Conservation (phyloP, 2,113 vertebrate genomes). For the Anas platyrhynchos region DNA sequence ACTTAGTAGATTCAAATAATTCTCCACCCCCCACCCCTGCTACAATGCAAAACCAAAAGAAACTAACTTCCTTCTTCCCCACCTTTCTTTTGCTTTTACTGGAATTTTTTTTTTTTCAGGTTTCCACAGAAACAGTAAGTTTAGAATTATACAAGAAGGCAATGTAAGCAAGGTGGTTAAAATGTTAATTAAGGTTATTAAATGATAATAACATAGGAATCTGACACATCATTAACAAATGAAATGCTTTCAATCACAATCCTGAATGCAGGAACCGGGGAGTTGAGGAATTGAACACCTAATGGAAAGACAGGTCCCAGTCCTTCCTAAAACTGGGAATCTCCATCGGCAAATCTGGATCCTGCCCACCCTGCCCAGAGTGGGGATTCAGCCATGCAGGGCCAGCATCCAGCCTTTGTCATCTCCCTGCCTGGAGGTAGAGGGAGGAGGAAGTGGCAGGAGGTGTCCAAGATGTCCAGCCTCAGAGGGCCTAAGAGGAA, state of each 20-base stretch:
- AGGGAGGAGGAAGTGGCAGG: neutral
- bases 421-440: fast-evolving
- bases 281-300: neutral
- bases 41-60: neutral
- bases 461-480: neutral
- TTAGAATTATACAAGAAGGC: neutral
- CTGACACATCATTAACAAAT: neutral
- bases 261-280: neutral
- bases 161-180: neutral
- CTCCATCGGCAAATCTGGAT: neutral
- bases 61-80: neutral
- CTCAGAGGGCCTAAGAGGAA: neutral
- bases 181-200: neutral
- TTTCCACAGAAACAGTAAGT: neutral
- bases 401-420: fast-evolving
- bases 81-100: neutral
- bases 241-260: neutral
- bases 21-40: neutral
- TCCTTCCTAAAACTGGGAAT: neutral
- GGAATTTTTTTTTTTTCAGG: neutral
- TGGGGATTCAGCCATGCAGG: fast-evolving
- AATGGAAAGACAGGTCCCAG: neutral
- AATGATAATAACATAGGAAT: neutral
- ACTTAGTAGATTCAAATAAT: neutral
- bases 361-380: neutral